A percentile compares a stretch with the other conserved stretches of the same genome.
Evolutionary conservation across 1,140 invertebrate genomes (phyloP).

Genomic region (Matsumurasca onukii): DNA sequence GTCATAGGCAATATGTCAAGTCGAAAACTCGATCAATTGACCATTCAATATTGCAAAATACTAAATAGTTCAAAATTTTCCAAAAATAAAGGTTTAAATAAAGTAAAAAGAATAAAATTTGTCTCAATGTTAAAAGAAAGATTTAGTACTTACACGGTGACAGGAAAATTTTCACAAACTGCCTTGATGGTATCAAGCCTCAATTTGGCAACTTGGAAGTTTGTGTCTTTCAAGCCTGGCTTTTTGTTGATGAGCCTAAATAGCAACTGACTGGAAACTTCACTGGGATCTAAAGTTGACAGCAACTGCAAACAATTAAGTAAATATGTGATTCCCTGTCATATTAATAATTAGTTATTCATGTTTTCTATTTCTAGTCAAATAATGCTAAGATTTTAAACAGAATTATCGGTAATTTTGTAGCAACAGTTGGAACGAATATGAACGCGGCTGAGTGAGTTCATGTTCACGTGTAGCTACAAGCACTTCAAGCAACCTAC

Average conservation of each 20-base stretch:
- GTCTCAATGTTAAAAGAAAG: not conserved
- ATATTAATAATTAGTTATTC: no score
- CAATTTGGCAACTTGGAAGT: slow-evolving; percentile 89
- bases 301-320: slow-evolving; percentile 51
- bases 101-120: slow-evolving; percentile 8
- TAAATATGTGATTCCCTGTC: not conserved
- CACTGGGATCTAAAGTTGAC: slow-evolving; percentile 59
- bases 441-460: no score
- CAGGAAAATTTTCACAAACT: slow-evolving; percentile 72
- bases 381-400: no score
- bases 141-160: slow-evolving; percentile 62
- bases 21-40: no score
- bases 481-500: no score
- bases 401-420: no score
- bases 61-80: no score
- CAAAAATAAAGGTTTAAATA: no score
- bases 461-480: no score
- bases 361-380: no score
- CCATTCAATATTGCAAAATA: no score
- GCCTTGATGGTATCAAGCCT: slow-evolving; percentile 76
- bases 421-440: not conserved
- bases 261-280: slow-evolving; percentile 72
- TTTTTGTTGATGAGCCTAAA: slow-evolving; percentile 77
- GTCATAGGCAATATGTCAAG: no score
- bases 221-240: slow-evolving; percentile 90